phyloP scores from a whole-genome alignment of 2,888 invertebrate species.

The Stenoptilia bipunctidactyla region DNA sequence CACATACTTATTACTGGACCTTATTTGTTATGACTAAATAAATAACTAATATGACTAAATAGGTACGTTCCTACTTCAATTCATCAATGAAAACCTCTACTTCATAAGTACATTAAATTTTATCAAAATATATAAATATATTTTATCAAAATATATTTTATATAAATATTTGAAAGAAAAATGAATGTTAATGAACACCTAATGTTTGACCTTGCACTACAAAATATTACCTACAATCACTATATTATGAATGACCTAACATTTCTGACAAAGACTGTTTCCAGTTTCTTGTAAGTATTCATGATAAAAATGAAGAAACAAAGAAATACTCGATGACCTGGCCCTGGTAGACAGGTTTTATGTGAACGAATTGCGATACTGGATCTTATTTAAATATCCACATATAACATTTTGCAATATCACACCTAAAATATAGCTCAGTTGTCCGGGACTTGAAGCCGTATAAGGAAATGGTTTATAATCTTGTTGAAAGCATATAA shows the following conservation, averaged over 20 bases:
- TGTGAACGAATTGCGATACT: constrained; percentile 29
- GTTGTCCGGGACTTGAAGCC: constrained; percentile 49
- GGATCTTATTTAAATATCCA: constrained; percentile 35
- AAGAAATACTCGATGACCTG: constrained; percentile 27
- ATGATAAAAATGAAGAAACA: constrained; percentile 28
- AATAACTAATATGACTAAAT: too few relatives aligned
- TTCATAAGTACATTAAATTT: too few relatives aligned
- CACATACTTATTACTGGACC: too few relatives aligned
- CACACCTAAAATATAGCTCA: constrained; percentile 26
- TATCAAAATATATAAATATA: too few relatives aligned
- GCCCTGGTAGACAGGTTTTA: constrained; percentile 45
- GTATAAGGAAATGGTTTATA: constrained; percentile 35
- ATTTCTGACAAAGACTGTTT: background rate
- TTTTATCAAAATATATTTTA: too few relatives aligned
- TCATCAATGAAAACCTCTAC: too few relatives aligned
- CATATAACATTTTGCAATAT: constrained; percentile 40
- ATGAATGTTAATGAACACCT: too few relatives aligned
- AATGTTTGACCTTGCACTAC: too few relatives aligned
- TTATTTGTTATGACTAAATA: too few relatives aligned
- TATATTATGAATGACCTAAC: background rate
- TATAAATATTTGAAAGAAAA: too few relatives aligned
- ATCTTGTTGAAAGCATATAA: background rate
- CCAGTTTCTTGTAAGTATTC: constrained; percentile 2
- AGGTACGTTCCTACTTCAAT: too few relatives aligned
- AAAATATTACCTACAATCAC: too few relatives aligned